These are phyloP conservation scores for Antheraea assamensis DNA, from an alignment of 2,888 invertebrate genomes.

Conservation along the genomic window DNA sequence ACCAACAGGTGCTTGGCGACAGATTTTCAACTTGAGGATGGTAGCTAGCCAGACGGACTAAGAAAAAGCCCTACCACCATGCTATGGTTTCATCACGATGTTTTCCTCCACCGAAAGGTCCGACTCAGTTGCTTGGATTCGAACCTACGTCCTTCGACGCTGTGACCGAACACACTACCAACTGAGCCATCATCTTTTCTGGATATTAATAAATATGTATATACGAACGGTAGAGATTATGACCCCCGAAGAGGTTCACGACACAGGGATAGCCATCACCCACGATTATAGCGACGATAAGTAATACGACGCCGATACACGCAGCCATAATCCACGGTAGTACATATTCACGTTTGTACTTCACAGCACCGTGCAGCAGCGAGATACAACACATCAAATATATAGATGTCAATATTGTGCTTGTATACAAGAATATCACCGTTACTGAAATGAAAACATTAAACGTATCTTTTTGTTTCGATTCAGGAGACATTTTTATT, in stretches of 20 bases:
- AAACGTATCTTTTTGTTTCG: not conserved
- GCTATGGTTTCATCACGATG: too few species aligned
- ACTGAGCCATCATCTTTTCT: too few species aligned
- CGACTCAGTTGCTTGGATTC: too few species aligned
- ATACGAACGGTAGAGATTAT: constrained; percentile 64
- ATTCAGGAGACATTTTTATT: not conserved
- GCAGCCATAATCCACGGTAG: constrained; percentile 75
- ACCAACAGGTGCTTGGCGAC: too few species aligned
- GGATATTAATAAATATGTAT: not conserved
- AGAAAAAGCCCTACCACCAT: too few species aligned
- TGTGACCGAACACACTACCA: too few species aligned
- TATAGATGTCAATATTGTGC: constrained; percentile 70
- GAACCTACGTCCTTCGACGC: too few species aligned
- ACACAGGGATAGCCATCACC: constrained; percentile 70
- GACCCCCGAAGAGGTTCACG: constrained; percentile 70
- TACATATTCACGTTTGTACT: constrained; percentile 72
- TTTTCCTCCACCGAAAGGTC: too few species aligned
- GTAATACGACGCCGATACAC: constrained; percentile 61
- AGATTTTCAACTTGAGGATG: too few species aligned
- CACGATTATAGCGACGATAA: constrained; percentile 57
- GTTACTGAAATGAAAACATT: constrained; percentile 58
- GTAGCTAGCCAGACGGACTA: too few species aligned
- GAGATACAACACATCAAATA: constrained; percentile 77
- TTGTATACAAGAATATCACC: constrained; percentile 72
- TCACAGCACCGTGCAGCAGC: constrained; percentile 73